Base-by-base conservation (phyloP, 30 jellyfish, hydroid and myxozoan species). In the Nemopilema nomurai region DNA sequence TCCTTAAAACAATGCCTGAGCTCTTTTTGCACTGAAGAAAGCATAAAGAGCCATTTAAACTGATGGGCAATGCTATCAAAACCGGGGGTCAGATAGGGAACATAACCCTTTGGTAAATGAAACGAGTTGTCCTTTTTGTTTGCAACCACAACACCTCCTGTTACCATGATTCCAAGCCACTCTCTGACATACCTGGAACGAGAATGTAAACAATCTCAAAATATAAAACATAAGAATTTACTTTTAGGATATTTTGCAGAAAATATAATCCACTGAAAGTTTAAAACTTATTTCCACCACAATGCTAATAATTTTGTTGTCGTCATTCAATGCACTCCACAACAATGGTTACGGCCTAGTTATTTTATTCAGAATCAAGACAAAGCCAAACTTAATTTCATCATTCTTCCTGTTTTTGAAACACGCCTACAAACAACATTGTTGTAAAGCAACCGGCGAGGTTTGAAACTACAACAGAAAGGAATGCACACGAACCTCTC, bases 111-210 rank as follows among this genome's bases (percentile, higher is more conserved):
- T 32, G 92, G 92, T 6, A 84, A 75, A 20, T n/a, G 20, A 67
- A 41, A 84, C 28, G 86, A 50, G 22, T 29, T 72, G 29, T 71
- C 87, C 17, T 41, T 28, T 25, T 73, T 84, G 73, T 84, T 65
- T 22, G 87, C 87, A 21, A 41, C 53, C 9, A 84, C 73, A 25
- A 84, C 67, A 8, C 82, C 82, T 22, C 92, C 92, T 22, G 87
- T 74, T 4, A 84, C 92, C 92, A 84, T 84, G 28, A 84, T 72
- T 8, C 92, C 92, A 84, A 84, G 92, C 92, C 92, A 84, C 64
- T 84, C 92, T 53, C 92, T 62, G 26, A 84, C 87, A 65, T 84
- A 84, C 75, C 92, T 84, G 17, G 22, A 67, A 16, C n/a, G n/a
- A n/a, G n/a, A n/a, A n/a, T n/a, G n/a, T n/a, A n/a, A n/a, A n/a